Evolutionary conservation across 2,113 vertebrate genomes (phyloP).

Genomic region (Irena cyanogastra): DNA sequence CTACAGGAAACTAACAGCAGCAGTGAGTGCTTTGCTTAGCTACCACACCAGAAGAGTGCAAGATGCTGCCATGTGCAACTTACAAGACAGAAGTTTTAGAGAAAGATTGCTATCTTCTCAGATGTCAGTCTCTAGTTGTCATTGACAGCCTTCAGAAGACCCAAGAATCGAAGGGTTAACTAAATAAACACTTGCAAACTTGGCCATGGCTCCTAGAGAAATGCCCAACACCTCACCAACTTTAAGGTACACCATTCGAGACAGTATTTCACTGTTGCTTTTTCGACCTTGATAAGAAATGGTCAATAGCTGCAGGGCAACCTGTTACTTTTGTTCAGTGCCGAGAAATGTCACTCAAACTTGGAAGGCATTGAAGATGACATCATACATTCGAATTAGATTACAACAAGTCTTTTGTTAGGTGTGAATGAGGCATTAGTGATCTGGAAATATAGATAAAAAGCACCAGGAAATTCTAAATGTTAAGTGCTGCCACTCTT

Average conservation of each 20-base stretch:
- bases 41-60: neutral
- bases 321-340: neutral
- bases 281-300: neutral
- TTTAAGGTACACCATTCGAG: neutral
- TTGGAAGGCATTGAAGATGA: conserved; percentile 28
- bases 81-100: neutral
- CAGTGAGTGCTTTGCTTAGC: neutral
- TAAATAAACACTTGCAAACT: neutral
- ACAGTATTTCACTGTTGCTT: neutral
- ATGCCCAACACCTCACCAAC: neutral
- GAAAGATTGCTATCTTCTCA: neutral
- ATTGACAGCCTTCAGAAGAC: neutral
- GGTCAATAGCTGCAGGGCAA: neutral
- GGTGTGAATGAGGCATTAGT: neutral
- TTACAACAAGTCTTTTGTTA: conserved; percentile 39
- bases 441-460: neutral
- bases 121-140: neutral
- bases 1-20: neutral
- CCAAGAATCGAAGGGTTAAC: neutral
- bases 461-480: conserved; percentile 19
- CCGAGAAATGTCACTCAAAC: neutral
- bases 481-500: neutral
- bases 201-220: neutral
- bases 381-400: neutral
- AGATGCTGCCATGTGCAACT: neutral